Base-by-base conservation (phyloP, 2,888 invertebrate genomes). In the Boloria selene region DNA sequence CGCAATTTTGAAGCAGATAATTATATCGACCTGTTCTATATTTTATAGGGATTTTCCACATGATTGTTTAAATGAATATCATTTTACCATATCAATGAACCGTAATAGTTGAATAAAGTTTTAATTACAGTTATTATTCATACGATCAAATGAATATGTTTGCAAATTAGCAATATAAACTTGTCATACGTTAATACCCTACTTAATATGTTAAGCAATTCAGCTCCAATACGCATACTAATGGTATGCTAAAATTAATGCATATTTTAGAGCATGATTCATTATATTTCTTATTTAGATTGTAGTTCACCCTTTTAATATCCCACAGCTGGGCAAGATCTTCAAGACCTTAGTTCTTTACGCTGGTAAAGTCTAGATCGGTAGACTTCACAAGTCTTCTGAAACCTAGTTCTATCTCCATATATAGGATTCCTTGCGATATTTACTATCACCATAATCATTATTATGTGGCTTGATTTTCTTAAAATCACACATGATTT, bases 151-250 rank as follows among this genome's bases (percentile, higher is more conserved):
- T 58, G 44, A 13, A 58, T 58, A 61, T 61, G 45, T 58, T 66
- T 58, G 52, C 58, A 62, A 62, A 62, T 62, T 47, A 62, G 17
- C 53, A 42, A 58, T 64, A 62, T 56, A 42, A 52, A 62, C 51
- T 47, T 60, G 47, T 60, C 45, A 38, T 56, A 51, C 47, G 49
- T 51, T 52, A 56, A 47, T 58, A 47, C 1, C 3, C 44, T 54
- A 52, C 59, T 62, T 49, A 53, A 42, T 62, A 66, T 67, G 62
- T 45, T 66, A 61, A 66, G 31, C 47, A 56, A 61, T 66, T 50
- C 51, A 16, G 45, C 56, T 51, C n/a, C 49, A 61, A 52, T 52
- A 45, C 44, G 38, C 51, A 61, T 58, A 52, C 42, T 51, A 13
- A 66, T 61, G 49, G 14, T 45, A 50, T 49, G 59, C 17, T 17